Conservation (phyloP, 2,888 invertebrate genomes). For the Callyntrura guangdongensis region DNA sequence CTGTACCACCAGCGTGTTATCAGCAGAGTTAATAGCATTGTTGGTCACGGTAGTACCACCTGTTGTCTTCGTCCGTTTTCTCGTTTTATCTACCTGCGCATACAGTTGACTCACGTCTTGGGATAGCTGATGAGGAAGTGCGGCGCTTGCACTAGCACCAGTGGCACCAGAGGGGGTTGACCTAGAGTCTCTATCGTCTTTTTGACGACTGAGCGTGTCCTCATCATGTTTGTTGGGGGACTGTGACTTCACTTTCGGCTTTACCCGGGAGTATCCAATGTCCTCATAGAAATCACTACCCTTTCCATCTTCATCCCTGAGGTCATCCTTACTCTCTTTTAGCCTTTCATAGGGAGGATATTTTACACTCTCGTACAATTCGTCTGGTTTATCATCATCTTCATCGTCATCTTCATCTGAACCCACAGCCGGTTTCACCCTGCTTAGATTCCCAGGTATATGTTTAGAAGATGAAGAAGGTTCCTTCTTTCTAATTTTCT, state of each 20-base stretch:
- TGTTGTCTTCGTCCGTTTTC: slow-evolving; percentile 68
- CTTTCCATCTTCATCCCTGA: slow-evolving; percentile 71
- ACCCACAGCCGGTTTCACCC: slow-evolving; percentile 72
- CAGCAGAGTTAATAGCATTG: neutral
- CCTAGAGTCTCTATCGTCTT: slow-evolving; percentile 7
- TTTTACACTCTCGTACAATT: slow-evolving; percentile 83
- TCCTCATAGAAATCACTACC: slow-evolving; percentile 82
- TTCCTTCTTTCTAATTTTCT: slow-evolving; percentile 82
- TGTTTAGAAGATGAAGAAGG: neutral
- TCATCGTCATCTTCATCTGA: slow-evolving; percentile 81
- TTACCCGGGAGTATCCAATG: slow-evolving; percentile 82
- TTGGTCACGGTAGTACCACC: slow-evolving; percentile 13
- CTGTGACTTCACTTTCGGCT: slow-evolving; percentile 65
- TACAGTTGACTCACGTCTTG: slow-evolving; percentile 82
- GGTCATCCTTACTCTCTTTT: slow-evolving; percentile 82
- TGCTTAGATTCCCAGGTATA: slow-evolving; percentile 48
- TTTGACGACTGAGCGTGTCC: neutral
- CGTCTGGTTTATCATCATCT: slow-evolving; percentile 77
- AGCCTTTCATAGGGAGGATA: slow-evolving; percentile 84
- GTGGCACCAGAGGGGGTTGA: neutral
- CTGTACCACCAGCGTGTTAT: slow-evolving; percentile 33
- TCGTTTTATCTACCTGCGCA: slow-evolving; percentile 83
- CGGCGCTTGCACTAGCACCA: neutral
- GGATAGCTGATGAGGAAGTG: neutral
- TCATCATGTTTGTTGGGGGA: slow-evolving; percentile 2